Evolutionary conservation across 92 coral and sea anemone species (phyloP), one percentile per base, ranked within the genome.

Genomic region (Parazoanthus swiftii): DNA sequence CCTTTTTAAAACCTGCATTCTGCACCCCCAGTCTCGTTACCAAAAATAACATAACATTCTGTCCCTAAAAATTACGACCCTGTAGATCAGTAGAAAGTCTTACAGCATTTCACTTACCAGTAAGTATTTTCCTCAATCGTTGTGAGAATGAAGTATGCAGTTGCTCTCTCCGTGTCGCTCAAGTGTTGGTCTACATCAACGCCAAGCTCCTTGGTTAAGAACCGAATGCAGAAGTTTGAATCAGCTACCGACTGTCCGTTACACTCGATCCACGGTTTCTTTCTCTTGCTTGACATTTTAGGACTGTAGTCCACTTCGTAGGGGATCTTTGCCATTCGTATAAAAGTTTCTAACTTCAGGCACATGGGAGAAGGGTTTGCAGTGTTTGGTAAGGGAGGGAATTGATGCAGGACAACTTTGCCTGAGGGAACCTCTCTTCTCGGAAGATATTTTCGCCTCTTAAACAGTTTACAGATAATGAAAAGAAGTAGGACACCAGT

Each of bases 111-210:
- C 58, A 88, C 94, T 59, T 73, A 90, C 95, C 98, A 94, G 67
- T 89, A 89, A 3, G 94, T 92, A 70, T 93, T 94, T 72, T 94
- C 98, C 66, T 94, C 98, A 38, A 94, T 68, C 98, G 89, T 94
- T 26, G 88, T 90, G 8, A 85, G 94, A 25, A 94, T 36, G 78
- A 90, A 76, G 82, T 91, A 91, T 56, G 91, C 90, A 23, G 86
- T 74, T 21, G 94, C 95, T 88, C 81, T 89, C 21, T 92, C 91
- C n/a, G 42, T 81, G 43, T 65, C 66, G 23, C 88, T 85, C 89
- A 92, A 89, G 70, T 92, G 91, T 15, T 80, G 54, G 81, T 94
- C 98, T 18, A 90, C 65, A 44, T 91, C 91, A 39, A 93, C 91
- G 10, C 84, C 86, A 86, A 94, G 92, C 89, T 94, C 93, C 58